Evolutionary conservation across 2,113 vertebrate species (phyloP), one percentile per base, ranked within the genome.

Genomic region (Oreocharis arfaki): DNA sequence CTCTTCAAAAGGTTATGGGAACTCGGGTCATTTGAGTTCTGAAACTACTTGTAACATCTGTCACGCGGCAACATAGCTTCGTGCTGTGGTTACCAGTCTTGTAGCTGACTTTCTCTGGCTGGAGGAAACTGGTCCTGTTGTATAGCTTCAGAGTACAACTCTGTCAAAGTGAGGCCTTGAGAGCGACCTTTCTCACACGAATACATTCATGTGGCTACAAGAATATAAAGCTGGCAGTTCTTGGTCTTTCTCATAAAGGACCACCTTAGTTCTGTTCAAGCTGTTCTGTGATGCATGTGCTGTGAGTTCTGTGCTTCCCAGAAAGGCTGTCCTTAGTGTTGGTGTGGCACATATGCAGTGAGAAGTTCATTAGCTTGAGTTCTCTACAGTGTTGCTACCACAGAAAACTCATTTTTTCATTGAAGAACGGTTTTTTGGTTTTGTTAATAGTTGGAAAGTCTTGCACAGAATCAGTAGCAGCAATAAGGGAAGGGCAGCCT

Each of bases 1-100:
- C 70, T 93, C 53, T 41, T 42, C 41, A 63, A 68, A 87, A 89
- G 59, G 28, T 90, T 73, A 21, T 47, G 55, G 84, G 70, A 87
- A 47, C 37, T 93, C 27, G 1, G 74, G 67, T 90, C 35, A 53
- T 71, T 82, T 79, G 46, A 83, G 57, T 46, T 69, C 81, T 53
- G 57, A 52, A 94, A 35, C 33, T 24, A 32, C 50, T 82, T 0
- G 0, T 61, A 76, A 50, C 30, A 5, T 64, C 71, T 91, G 23
- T 87, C 74, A 69, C 0, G 1, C 1, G 13, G 61, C 81, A 82
- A 0, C 30, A 9, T 24, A 87, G 70, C 74, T 94, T 50, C 0
- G 0, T 88, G 63, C 70, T 2, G 12, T 56, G 55, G 53, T 76
- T 85, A 41, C 42, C 28, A 61, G 70, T 56, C 65, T 41, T 76